These are phyloP conservation scores for Pseudorasbora parva DNA, from an alignment of 2,113 vertebrate genomes.

Conservation along the genomic window DNA sequence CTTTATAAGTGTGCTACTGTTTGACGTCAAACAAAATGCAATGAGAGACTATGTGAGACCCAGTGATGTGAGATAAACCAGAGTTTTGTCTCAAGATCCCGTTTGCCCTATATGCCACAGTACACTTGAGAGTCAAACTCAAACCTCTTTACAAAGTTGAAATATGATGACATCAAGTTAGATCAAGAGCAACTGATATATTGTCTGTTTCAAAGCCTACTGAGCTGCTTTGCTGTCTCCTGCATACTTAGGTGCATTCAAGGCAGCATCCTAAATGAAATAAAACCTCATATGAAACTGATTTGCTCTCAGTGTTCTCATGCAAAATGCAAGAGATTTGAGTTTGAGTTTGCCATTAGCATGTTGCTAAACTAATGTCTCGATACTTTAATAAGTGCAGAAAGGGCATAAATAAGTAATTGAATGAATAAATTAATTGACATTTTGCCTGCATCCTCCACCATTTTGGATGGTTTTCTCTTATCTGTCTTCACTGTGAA, in stretches of 20 bases:
- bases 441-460: neutral
- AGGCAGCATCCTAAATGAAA: neutral
- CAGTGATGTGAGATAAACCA: neutral
- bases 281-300: neutral
- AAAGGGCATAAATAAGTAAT: too few species aligned
- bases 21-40: neutral
- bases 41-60: neutral
- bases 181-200: neutral
- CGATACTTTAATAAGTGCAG: too few species aligned
- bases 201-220: neutral
- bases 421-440: too few species aligned
- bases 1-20: neutral
- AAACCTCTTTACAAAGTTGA: conserved; percentile 2
- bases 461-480: neutral
- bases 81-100: neutral
- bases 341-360: neutral
- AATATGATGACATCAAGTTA: neutral
- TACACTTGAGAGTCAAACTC: neutral
- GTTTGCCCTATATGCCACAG: neutral
- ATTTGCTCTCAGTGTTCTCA: neutral
- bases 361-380: neutral
- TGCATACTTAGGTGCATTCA: neutral
- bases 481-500: neutral
- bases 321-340: neutral
- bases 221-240: neutral